Percentiles rank a stretch among this genome's conserved stretches.
phyloP scores from a whole-genome alignment of 2,888 invertebrate species.

The Drosophila macrospina region DNA sequence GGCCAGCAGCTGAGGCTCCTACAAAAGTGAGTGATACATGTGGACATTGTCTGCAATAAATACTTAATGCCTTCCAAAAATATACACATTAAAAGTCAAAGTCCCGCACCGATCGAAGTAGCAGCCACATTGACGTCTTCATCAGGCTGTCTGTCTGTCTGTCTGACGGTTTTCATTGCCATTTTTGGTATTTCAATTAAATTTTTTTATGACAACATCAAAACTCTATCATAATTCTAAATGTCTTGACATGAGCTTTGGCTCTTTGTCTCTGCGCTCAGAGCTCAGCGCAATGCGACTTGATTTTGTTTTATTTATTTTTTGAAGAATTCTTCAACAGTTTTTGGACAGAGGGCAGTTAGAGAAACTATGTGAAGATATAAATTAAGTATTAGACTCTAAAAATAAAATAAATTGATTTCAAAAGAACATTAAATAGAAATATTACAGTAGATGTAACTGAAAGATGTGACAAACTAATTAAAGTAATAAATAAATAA shows the following conservation, averaged over 20 bases:
- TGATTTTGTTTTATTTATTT: constrained; percentile 28
- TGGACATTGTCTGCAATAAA: constrained; percentile 75
- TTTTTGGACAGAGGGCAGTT: constrained; percentile 52
- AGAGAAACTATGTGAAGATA: background rate
- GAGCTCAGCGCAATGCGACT: constrained; percentile 28
- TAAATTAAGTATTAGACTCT: no score
- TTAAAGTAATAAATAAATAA: no score
- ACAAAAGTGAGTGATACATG: constrained; percentile 71
- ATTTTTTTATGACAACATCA: constrained; percentile 84
- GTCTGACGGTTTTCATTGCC: constrained; percentile 66
- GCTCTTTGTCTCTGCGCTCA: constrained; percentile 44
- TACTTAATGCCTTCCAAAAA: constrained; percentile 78
- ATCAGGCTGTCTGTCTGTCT: constrained; percentile 28
- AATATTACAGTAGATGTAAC: no score
- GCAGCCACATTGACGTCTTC: constrained; percentile 59
- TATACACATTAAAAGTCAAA: constrained; percentile 75
- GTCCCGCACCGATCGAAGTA: constrained; percentile 21
- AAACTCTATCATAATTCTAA: constrained; percentile 83
- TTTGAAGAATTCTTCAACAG: constrained; percentile 37
- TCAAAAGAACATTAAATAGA: no score
- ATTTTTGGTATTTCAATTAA: constrained; percentile 85
- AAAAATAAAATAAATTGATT: no score
- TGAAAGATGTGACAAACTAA: no score
- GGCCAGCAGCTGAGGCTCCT: constrained; percentile 27
- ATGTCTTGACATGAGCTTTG: constrained; percentile 73